These are phyloP conservation scores for Myiotriccus ornatus DNA, from an alignment of 2,797 vertebrate genomes.

Conservation along the genomic window DNA sequence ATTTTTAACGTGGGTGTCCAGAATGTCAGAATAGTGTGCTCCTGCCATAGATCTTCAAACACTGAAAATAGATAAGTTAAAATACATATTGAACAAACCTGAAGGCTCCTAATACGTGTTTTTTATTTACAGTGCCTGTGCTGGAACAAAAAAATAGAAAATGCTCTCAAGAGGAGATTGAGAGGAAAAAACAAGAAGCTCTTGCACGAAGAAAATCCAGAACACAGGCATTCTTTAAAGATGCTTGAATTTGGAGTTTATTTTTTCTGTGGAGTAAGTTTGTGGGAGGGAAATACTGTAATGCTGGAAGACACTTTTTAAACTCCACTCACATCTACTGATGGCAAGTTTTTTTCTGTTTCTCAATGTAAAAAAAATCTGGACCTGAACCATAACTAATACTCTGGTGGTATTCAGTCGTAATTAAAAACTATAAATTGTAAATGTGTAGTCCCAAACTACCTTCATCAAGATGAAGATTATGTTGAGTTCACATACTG, in stretches of 20 bases:
- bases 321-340: conserved; percentile 21
- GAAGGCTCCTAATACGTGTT: background rate
- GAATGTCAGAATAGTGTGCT: background rate
- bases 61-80: background rate
- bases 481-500: background rate
- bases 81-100: background rate
- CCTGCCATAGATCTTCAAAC: conserved; percentile 10
- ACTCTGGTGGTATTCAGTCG: background rate
- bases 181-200: conserved; percentile 91
- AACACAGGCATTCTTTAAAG: conserved; percentile 73
- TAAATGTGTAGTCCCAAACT: conserved; percentile 8
- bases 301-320: background rate
- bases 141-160: conserved; percentile 77
- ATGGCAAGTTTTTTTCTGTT: conserved; percentile 4
- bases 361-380: conserved; percentile 56
- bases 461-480: background rate
- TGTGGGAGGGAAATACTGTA: background rate
- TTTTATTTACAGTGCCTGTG: conserved; percentile 77
- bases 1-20: conserved; percentile 15
- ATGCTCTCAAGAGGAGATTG: conserved; percentile 89
- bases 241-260: conserved; percentile 52
- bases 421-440: background rate
- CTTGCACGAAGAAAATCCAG: conserved; percentile 84
- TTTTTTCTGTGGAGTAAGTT: background rate
- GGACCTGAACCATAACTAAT: conserved; percentile 14